Evolutionary conservation across 2,113 vertebrate species (phyloP).

Genomic region (Pleuronectes platessa): DNA sequence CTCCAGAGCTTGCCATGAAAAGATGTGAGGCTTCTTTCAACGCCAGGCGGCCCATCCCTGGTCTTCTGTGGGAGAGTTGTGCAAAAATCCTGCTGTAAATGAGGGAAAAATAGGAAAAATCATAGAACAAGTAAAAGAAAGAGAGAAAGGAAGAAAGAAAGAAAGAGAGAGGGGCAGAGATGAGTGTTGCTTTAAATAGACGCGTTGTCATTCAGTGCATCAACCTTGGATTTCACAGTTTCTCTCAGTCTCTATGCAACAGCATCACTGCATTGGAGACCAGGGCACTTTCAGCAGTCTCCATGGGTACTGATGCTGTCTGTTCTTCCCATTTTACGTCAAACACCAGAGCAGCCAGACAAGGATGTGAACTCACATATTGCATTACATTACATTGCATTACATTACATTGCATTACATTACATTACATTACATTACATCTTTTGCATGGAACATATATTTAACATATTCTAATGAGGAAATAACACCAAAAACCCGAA

Average conservation of each 20-base stretch:
- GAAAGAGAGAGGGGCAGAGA: background rate
- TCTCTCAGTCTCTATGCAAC: constrained; percentile 73
- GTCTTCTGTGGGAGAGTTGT: constrained; percentile 49
- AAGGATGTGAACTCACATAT: constrained; percentile 22
- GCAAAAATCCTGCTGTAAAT: constrained; percentile 43
- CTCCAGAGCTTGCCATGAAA: constrained; percentile 40
- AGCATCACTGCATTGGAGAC: constrained; percentile 70
- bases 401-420: too few relatives aligned
- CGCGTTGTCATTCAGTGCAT: constrained; percentile 69
- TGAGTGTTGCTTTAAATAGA: constrained; percentile 48
- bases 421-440: too few relatives aligned
- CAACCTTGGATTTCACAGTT: constrained; percentile 66
- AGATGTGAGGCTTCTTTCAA: constrained; percentile 17
- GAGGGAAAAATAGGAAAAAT: background rate
- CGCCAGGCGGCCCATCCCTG: constrained; percentile 51
- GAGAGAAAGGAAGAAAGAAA: background rate
- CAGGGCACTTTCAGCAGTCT: constrained; percentile 55
- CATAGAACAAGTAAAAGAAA: constrained; percentile 54
- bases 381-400: background rate
- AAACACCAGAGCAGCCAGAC: constrained; percentile 42
- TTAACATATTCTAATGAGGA: background rate
- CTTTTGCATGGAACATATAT: background rate
- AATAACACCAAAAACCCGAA: background rate
- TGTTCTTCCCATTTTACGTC: constrained; percentile 53
- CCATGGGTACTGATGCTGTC: constrained; percentile 73